Evolutionary conservation across 2,113 vertebrate species (phyloP).

Genomic region (Meriones unguiculatus): DNA sequence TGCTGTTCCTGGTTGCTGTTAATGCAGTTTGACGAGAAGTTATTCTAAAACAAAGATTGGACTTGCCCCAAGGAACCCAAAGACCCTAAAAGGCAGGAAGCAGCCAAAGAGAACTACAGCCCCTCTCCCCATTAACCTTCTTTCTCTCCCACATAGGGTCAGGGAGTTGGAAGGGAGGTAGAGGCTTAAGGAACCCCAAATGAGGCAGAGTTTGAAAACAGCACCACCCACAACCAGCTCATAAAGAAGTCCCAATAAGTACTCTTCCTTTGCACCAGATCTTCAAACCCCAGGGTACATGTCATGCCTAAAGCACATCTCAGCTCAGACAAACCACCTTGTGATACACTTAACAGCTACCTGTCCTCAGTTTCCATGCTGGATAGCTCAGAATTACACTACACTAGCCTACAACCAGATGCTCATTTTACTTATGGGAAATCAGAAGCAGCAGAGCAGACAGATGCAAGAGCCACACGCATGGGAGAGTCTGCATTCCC

Average conservation of each 20-base stretch:
- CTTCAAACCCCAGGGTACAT: background rate
- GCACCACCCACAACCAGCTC: too few species aligned
- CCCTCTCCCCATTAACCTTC: too few species aligned
- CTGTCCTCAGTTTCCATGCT: fast-evolving
- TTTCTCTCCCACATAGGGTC: too few species aligned
- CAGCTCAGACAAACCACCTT: background rate
- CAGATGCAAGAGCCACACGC: background rate
- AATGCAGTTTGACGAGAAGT: too few species aligned
- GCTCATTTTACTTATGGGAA: background rate
- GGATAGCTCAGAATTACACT: background rate
- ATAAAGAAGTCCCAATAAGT: background rate
- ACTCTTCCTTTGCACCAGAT: background rate
- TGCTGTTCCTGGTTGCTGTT: too few species aligned
- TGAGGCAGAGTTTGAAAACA: too few species aligned
- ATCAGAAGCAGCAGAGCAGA: background rate
- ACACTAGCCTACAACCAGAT: background rate
- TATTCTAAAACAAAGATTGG: too few species aligned
- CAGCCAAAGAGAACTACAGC: too few species aligned
- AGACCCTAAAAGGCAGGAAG: too few species aligned
- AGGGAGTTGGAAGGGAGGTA: too few species aligned
- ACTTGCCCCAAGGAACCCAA: too few species aligned
- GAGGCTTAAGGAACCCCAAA: too few species aligned
- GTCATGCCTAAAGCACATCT: background rate
- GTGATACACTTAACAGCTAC: background rate
- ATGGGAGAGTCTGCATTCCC: background rate